Conservation (phyloP, 2,113 vertebrate genomes). For the cattle (Bos taurus) region DNA sequence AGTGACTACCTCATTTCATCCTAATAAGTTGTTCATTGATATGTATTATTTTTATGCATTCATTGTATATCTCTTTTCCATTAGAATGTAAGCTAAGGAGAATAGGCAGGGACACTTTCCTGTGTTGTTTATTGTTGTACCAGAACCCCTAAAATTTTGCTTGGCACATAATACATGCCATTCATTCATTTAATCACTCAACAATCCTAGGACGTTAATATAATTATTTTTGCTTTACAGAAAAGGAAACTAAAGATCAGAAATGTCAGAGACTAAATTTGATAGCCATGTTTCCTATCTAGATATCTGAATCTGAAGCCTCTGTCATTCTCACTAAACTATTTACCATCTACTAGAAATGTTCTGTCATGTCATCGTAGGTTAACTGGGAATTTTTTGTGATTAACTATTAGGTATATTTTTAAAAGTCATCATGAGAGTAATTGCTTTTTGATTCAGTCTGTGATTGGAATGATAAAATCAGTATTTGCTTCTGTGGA, state of each 20-base stretch:
- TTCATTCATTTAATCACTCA: not conserved
- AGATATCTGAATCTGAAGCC: not conserved
- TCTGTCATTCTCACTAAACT: not conserved
- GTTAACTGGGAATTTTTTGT: slow-evolving; percentile 1
- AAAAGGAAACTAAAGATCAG: slow-evolving; percentile 7
- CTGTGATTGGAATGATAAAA: slow-evolving; percentile 65
- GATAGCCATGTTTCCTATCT: not conserved
- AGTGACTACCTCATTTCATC: not conserved
- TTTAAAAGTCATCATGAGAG: slow-evolving; percentile 35
- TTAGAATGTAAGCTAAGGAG: not conserved
- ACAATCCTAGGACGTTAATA: not conserved
- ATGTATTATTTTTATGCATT: not conserved
- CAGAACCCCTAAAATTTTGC: not conserved
- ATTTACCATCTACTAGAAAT: not conserved
- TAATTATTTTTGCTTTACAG: not conserved
- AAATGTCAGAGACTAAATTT: not conserved
- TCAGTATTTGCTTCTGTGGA: slow-evolving; percentile 35
- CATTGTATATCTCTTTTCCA: not conserved
- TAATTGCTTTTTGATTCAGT: slow-evolving; percentile 59
- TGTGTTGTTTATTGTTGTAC: not conserved
- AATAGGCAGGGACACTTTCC: not conserved
- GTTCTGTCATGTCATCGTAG: not conserved
- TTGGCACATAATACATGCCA: not conserved
- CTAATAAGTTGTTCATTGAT: not conserved
- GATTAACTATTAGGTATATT: not conserved